Conservation (phyloP, 2,113 vertebrate species). For the Chlorodrepanis virens region DNA sequence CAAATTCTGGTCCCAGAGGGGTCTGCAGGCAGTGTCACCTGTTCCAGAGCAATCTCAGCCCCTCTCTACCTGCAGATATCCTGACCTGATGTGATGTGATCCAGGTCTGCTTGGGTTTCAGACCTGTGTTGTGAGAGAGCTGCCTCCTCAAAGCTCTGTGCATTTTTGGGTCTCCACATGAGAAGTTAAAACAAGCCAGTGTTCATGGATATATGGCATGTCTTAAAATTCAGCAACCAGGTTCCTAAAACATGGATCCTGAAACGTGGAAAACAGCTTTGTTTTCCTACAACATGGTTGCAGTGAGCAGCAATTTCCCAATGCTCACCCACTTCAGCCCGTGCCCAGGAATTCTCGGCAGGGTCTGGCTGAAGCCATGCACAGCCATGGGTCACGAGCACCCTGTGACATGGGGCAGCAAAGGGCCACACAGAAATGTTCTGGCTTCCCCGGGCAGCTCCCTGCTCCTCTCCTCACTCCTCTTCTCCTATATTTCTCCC, state of each 20-base stretch:
- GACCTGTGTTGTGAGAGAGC: background rate
- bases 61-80: background rate
- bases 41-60: background rate
- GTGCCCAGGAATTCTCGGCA: background rate
- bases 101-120: background rate
- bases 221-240: background rate
- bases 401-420: background rate
- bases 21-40: background rate
- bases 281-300: background rate
- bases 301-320: background rate
- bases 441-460: background rate
- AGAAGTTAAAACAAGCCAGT: background rate
- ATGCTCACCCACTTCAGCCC: background rate
- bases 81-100: background rate
- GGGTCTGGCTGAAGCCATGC: background rate
- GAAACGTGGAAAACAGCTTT: background rate
- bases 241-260: background rate
- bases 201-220: accelerated
- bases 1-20: background rate
- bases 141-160: background rate
- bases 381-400: accelerated
- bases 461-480: background rate
- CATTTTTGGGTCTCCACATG: background rate
- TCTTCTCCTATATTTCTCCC: background rate
- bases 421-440: background rate